A percentile compares a stretch with the other conserved stretches of the same genome.
Evolutionary conservation across 2,888 invertebrate genomes (phyloP).

Genomic region (Leptinotarsa juncta): DNA sequence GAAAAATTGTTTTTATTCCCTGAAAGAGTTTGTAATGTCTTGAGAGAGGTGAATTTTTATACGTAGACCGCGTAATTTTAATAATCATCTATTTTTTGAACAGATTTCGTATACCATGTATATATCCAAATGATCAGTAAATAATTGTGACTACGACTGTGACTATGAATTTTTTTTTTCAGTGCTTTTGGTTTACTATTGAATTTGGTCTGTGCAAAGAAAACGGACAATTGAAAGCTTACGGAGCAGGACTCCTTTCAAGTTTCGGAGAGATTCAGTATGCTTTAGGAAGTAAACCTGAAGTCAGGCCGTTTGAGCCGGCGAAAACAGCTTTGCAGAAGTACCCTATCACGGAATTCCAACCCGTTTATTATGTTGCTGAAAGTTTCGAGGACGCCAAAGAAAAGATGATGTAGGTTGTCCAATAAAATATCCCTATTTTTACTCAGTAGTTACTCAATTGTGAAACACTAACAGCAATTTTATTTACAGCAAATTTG

Average conservation of each 20-base stretch:
- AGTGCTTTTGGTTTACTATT: slow-evolving; percentile 99
- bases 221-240: slow-evolving; percentile 89
- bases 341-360: slow-evolving; percentile 98
- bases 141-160: no score
- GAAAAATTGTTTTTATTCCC: no score
- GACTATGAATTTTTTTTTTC: slow-evolving; percentile 47
- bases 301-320: slow-evolving; percentile 90
- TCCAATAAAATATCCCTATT: no score
- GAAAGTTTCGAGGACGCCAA: slow-evolving; percentile 97
- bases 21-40: no score
- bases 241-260: slow-evolving; percentile 95
- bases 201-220: slow-evolving; percentile 97
- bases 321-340: slow-evolving; percentile 86
- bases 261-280: slow-evolving; percentile 97
- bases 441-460: not conserved
- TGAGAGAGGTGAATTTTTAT: no score
- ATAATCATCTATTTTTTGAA: no score
- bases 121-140: no score
- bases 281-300: slow-evolving; percentile 88
- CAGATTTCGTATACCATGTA: no score
- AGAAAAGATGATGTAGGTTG: slow-evolving; percentile 93
- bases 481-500: slow-evolving; percentile 4
- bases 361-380: slow-evolving; percentile 95
- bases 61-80: no score
- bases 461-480: no score